phyloP scores from a whole-genome alignment of 2,797 vertebrate genomes.

The Passerculus sandwichensis region DNA sequence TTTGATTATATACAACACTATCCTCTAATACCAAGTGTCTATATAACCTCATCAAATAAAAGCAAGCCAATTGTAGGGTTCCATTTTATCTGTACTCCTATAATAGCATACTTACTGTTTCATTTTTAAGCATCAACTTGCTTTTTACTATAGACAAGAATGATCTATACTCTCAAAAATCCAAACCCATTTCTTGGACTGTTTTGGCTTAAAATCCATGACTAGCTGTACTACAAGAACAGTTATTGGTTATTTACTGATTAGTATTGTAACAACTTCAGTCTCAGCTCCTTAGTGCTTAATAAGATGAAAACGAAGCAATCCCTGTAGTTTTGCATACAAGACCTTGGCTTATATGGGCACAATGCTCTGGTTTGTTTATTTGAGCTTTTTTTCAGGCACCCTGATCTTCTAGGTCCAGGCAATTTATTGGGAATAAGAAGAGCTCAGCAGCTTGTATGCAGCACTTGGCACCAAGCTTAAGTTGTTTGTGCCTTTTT shows the following conservation, averaged over 20 bases:
- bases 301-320: background rate
- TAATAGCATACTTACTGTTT: background rate
- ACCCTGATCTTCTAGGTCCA: background rate
- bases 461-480: background rate
- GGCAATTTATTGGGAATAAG: background rate
- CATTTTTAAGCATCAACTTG: background rate
- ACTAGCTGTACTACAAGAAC: background rate
- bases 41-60: background rate
- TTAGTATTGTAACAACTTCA: background rate
- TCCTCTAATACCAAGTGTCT: background rate
- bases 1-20: background rate
- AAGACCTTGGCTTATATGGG: background rate
- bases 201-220: background rate
- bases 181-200: background rate
- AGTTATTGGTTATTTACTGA: background rate
- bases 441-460: background rate
- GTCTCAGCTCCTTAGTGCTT: background rate
- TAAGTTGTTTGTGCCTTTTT: background rate
- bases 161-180: background rate
- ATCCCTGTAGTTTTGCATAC: background rate
- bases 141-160: background rate
- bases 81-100: background rate
- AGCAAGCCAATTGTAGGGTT: background rate
- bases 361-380: background rate
- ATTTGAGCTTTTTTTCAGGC: background rate